phyloP scores from a whole-genome alignment of 2,888 invertebrate genomes.

The Diplazon laetatorius region DNA sequence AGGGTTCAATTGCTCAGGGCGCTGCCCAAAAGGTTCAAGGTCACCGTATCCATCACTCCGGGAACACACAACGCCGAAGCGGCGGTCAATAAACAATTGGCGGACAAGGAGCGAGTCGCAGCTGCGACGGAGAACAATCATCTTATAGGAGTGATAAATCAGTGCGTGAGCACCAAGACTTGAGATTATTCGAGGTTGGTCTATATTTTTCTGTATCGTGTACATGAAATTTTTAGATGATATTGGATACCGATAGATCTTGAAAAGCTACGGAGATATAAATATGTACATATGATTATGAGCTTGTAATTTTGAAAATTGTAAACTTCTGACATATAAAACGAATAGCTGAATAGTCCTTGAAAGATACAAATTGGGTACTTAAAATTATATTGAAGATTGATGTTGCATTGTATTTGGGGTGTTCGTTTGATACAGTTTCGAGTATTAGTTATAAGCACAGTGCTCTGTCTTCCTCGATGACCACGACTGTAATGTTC shows the following conservation, averaged over 20 bases:
- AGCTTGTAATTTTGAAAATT: too few relatives aligned
- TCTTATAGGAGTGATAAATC: constrained; percentile 96
- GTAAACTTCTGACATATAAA: background rate
- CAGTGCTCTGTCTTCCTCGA: too few relatives aligned
- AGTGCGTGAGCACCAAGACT: constrained; percentile 86
- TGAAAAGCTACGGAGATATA: background rate
- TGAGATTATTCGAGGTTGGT: background rate
- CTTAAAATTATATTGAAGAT: too few relatives aligned
- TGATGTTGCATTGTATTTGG: too few relatives aligned
- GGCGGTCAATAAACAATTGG: constrained; percentile 98
- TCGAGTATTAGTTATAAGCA: too few relatives aligned
- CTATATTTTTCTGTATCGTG: background rate
- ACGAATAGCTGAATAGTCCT: background rate
- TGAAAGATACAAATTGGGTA: too few relatives aligned
- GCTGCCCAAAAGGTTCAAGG: constrained; percentile 92
- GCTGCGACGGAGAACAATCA: constrained; percentile 98
- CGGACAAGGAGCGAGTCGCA: constrained; percentile 98
- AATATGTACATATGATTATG: background rate
- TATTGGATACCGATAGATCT: constrained; percentile 12
- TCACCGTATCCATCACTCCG: constrained; percentile 93
- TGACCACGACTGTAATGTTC: too few relatives aligned
- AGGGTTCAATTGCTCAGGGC: constrained; percentile 94
- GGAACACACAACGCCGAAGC: constrained; percentile 96
- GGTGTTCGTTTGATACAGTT: too few relatives aligned
- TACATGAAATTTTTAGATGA: constrained; percentile 1